Conservation (phyloP, 37 sponge, comb jelly and placozoan species). For the Eunapius fragilis region DNA sequence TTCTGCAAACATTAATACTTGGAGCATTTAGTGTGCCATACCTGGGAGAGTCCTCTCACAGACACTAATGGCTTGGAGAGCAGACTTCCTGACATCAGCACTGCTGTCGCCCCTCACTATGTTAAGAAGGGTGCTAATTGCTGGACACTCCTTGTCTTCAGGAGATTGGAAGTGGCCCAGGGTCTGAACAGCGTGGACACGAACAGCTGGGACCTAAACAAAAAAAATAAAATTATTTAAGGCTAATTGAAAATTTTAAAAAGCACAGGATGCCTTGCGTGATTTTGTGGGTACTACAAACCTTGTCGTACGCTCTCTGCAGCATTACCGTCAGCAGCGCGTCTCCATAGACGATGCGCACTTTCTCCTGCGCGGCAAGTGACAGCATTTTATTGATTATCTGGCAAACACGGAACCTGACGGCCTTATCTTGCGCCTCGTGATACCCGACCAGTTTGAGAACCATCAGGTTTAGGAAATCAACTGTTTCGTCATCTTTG, state of each 20-base stretch:
- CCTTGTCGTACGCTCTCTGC: constrained; percentile 56
- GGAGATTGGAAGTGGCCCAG: constrained; percentile 56
- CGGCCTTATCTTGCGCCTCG: constrained; percentile 58
- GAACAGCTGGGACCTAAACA: constrained; percentile 37
- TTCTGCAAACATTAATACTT: too few relatives aligned
- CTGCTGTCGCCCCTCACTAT: constrained; percentile 53
- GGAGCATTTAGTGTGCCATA: not conserved
- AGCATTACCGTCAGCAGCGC: constrained; percentile 40
- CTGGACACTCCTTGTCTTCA: constrained; percentile 45
- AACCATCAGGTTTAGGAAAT: constrained; percentile 49
- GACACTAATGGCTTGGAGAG: constrained; percentile 38
- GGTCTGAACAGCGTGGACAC: constrained; percentile 58
- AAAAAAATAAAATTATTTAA: too few relatives aligned
- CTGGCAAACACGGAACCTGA: constrained; percentile 77
- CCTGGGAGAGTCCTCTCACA: constrained; percentile 26
- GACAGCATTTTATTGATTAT: constrained; percentile 55
- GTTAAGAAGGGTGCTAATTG: constrained; percentile 12
- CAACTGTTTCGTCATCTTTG: constrained; percentile 12
- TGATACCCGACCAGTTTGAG: constrained; percentile 54
- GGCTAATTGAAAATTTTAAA: too few relatives aligned
- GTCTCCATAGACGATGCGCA: not conserved
- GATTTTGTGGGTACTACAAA: too few relatives aligned
- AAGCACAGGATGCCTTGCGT: too few relatives aligned
- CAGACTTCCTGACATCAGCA: constrained; percentile 64
- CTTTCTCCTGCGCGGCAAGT: constrained; percentile 27